A percentile compares a stretch with the other conserved stretches of the same genome.
Conservation (phyloP, 2,797 vertebrate species). For the Saxicola maurus region DNA sequence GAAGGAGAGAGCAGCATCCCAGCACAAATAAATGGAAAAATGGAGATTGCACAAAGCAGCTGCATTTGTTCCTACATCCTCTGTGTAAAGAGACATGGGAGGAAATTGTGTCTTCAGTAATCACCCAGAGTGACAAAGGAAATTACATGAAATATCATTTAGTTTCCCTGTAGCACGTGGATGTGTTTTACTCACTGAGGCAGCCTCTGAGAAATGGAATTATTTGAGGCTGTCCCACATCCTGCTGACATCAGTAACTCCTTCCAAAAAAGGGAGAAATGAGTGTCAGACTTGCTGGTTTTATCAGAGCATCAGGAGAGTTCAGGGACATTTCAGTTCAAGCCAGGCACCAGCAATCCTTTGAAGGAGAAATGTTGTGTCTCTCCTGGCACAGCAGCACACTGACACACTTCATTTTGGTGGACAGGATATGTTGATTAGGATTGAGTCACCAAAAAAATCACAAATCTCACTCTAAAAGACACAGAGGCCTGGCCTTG, state of each 20-base stretch:
- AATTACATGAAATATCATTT: not conserved
- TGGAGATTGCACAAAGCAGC: not conserved
- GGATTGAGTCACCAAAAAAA: not conserved
- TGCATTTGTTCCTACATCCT: not conserved
- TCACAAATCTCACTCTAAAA: not conserved
- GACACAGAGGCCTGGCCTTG: not conserved
- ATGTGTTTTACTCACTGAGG: not conserved
- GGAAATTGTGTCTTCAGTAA: not conserved
- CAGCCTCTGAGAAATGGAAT: not conserved
- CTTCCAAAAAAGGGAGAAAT: not conserved
- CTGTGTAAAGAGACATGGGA: not conserved
- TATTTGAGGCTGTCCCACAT: not conserved
- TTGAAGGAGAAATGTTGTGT: not conserved
- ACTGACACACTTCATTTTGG: not conserved
- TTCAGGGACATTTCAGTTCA: not conserved
- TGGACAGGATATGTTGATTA: not conserved
- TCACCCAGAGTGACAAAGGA: not conserved
- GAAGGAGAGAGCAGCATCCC: not conserved
- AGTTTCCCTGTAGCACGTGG: not conserved
- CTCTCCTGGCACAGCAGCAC: not conserved
- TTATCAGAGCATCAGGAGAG: not conserved
- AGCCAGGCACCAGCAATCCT: not conserved
- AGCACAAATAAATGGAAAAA: not conserved
- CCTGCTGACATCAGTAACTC: conserved; percentile 26
- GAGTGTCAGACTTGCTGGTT: conserved; percentile 1